Evolutionary conservation across 1,140 invertebrate species (phyloP), one percentile per base, ranked within the genome.

Genomic region (Drosophila prosaltans): DNA sequence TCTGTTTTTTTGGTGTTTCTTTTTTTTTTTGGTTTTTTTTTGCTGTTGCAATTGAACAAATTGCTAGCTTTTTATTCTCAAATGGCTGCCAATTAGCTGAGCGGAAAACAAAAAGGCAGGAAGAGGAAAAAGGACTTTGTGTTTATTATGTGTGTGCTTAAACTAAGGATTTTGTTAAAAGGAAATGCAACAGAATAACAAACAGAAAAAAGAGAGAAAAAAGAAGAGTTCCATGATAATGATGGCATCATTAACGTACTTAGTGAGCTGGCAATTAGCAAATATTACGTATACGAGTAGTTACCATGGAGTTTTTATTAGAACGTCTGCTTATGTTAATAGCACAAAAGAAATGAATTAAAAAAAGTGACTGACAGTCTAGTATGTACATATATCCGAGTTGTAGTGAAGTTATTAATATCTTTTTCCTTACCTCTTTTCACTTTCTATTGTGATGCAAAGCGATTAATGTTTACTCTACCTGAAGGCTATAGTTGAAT

Each of bases 1-100:
- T 8, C 32, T 11, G 28, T 2, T 16, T 16, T 36, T 36, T 36
- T 36, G 32, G 32, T 30, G 28, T 2, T 30, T 30, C 28, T 30
- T 30, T 30, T 30, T 30, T 30, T 30, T 30, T 30, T 55, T 11
- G 21, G 8, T 32, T 45, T 43, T 8, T 8, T 51, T 48, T 39
- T 26, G 2, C 30, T 26, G 36, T 36, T 63, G 61, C 61, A 63
- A 63, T 63, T 48, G 41, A 48, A n/a, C 24, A 63, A 63, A 63
- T 63, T 43, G 61, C 41, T 32, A 48, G 28, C 61, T 10, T 63
- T 55, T 65, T 55, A 24, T 65, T 36, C 45, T 48, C 63, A 65
- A 65, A 65, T 65, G 36, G 9, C 32, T 11, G 63, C 6, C 63
- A 65, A 65, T 65, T 57, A 65, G 48, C 61, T 32, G n/a, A 21